phyloP scores from a whole-genome alignment of 2,888 invertebrate species.

The Mesorhabditis spiculigera region DNA sequence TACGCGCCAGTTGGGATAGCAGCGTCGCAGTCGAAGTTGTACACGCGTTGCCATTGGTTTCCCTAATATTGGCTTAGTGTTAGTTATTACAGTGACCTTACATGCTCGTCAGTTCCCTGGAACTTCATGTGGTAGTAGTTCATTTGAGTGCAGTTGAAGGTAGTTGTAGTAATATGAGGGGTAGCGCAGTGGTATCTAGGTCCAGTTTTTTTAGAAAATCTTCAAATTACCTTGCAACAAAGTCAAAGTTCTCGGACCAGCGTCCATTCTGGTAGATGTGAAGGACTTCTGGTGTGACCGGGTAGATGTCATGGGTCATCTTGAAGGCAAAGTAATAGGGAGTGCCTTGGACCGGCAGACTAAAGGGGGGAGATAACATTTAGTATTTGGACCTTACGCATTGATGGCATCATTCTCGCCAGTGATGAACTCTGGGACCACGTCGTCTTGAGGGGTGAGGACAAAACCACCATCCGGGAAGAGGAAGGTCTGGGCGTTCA shows the following conservation, averaged over 20 bases:
- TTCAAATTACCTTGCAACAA: constrained; percentile 17
- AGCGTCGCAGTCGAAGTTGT: constrained; percentile 35
- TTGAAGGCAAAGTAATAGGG: constrained; percentile 26
- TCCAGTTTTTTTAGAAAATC: no score
- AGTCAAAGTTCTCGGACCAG: constrained; percentile 17
- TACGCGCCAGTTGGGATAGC: constrained; percentile 13
- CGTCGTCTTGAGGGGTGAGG: constrained; percentile 29
- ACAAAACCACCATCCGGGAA: constrained; percentile 45
- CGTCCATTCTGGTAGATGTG: constrained; percentile 24
- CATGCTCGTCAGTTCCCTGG: constrained; percentile 23
- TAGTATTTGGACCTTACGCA: constrained; percentile 23
- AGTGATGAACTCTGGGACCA: constrained; percentile 23
- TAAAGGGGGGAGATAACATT: constrained; percentile 6
- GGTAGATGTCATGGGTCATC: constrained; percentile 25
- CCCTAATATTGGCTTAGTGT: constrained; percentile 16
- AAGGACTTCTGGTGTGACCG: constrained; percentile 20
- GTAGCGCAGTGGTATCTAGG: constrained; percentile 37
- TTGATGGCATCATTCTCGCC: constrained; percentile 27
- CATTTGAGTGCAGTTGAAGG: constrained; percentile 29
- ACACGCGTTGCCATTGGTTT: constrained; percentile 39
- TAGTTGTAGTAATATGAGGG: constrained; percentile 24
- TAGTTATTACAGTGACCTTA: constrained; percentile 7
- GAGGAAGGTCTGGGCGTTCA: constrained; percentile 28
- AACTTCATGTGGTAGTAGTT: constrained; percentile 30
- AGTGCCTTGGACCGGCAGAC: constrained; percentile 12